Evolutionary conservation across 2,888 invertebrate species (phyloP).

Genomic region (Cheilosia grossa): DNA sequence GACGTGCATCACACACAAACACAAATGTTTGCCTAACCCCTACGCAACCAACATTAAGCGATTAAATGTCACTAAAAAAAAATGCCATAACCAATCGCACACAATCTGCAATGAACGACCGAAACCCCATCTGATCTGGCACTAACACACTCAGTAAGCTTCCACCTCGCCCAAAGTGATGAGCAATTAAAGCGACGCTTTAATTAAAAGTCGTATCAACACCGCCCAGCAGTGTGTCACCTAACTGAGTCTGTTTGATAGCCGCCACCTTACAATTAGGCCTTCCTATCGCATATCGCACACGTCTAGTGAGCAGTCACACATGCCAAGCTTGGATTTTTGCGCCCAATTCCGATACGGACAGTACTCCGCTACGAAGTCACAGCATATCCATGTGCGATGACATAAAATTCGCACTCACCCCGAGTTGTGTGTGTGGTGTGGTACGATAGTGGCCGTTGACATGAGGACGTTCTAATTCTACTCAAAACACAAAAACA

Average conservation of each 20-base stretch:
- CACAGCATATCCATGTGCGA: constrained; percentile 22
- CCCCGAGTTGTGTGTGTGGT: neutral
- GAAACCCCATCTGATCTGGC: neutral
- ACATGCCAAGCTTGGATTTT: constrained; percentile 18
- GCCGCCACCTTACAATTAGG: constrained; percentile 66
- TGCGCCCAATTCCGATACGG: constrained; percentile 25
- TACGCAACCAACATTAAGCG: constrained; percentile 30
- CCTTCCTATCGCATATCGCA: constrained; percentile 24
- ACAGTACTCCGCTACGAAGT: constrained; percentile 5
- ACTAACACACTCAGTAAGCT: constrained; percentile 37
- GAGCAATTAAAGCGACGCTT: constrained; percentile 53
- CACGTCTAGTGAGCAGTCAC: constrained; percentile 28
- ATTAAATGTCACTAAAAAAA: constrained; percentile 25
- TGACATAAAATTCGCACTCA: constrained; percentile 56
- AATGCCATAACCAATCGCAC: neutral
- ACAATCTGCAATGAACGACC: neutral
- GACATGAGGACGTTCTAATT: constrained; percentile 34
- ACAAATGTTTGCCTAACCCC: neutral
- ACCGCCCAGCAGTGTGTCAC: constrained; percentile 39
- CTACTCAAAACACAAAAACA: constrained; percentile 13
- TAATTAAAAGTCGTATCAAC: constrained; percentile 62
- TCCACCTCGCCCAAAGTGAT: constrained; percentile 48
- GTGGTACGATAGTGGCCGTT: neutral
- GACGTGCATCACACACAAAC: neutral
- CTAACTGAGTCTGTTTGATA: constrained; percentile 35